Evolutionary conservation across 2,888 invertebrate species (phyloP).

Genomic region (Alviniconcha strummeri): DNA sequence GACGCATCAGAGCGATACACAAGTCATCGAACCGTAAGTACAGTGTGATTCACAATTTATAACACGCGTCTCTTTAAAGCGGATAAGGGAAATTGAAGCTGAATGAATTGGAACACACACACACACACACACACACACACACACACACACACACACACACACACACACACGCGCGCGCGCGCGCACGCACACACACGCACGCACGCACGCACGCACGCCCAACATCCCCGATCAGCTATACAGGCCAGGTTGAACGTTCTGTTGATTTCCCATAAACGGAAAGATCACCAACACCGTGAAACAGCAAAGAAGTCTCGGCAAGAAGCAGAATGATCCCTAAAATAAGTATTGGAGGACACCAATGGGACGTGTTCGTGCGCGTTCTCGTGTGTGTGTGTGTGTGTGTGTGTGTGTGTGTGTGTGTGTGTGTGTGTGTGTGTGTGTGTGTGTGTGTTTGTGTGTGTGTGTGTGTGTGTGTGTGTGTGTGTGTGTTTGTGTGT

Average conservation of each 20-base stretch:
- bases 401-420: not conserved
- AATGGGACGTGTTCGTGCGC: not conserved
- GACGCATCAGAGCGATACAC: no score
- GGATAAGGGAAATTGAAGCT: no score
- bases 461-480: not conserved
- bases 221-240: not conserved
- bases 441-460: not conserved
- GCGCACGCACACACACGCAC: not conserved
- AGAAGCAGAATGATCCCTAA: no score
- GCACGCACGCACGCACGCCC: not conserved
- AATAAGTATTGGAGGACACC: no score
- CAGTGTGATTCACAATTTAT: no score
- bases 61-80: no score
- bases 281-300: no score
- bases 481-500: not conserved
- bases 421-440: not conserved
- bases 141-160: not conserved
- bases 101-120: not conserved
- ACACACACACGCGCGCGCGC: not conserved
- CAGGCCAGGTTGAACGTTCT: no score
- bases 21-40: no score
- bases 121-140: slow-evolving; percentile 5
- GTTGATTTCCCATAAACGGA: no score
- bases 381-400: not conserved
- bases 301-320: no score